Evolutionary conservation across 92 coral and sea anemone species (phyloP), one percentile per base, ranked within the genome.

Genomic region (Desmophyllum pertusum): DNA sequence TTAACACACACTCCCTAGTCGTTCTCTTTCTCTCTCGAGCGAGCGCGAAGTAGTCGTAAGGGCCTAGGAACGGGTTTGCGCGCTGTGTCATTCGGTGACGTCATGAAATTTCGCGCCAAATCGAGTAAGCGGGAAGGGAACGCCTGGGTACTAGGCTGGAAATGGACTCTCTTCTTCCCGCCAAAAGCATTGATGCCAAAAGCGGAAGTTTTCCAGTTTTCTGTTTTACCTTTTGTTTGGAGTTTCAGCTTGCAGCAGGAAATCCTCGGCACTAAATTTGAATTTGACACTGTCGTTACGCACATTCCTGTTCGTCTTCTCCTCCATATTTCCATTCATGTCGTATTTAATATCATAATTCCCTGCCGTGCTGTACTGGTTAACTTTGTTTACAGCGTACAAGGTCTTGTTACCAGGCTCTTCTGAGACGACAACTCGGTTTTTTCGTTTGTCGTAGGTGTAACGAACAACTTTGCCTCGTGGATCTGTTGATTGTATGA

Each of bases 281-380:
- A 81, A 68, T 59, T 88, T 89, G 40, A 86, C 89, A 30, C 68
- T 81, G 75, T 91, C 90, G 17, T 76, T 73, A 3, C 91, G 93
- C 30, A 83, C 29, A 14, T 91, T 46, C 51, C 80, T 88, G 84
- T 86, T 83, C 31, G 70, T 70, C 65, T 70, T 90, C 11, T 84
- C 88, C 31, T 64, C 61, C 92, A 93, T 77, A 65, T 93, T 91
- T 14, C 97, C 97, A 79, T 93, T 91, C n/a, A 73, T 73, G 70
- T 93, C 97, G 41, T 88, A 93, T 21, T 13, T 75, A 62, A 85
- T 91, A 38, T 88, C 88, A 37, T 80, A 67, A 70, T 83, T 73
- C 21, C 97, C 94, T 21, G 81, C 91, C 51, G 87, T 15, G 19
- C 59, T 53, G 86, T 91, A 93, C 80, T 91, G 97, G 67, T 93